Conservation (phyloP, 1,140 invertebrate genomes). For the Bicyclus anynana region DNA sequence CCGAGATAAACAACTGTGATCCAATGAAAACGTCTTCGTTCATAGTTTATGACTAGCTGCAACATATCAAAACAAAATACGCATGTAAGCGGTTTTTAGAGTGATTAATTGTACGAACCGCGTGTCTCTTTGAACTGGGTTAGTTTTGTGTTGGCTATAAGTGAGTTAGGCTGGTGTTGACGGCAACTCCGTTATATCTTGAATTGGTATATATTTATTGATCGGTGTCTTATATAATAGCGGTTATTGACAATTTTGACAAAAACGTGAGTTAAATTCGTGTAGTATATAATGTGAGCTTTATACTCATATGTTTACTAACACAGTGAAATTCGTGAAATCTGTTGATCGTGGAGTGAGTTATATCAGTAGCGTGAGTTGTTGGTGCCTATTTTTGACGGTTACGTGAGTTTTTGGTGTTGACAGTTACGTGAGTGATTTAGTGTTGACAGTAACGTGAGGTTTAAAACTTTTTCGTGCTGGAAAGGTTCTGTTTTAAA, state of each 20-base stretch:
- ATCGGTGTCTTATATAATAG: background rate
- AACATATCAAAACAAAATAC: constrained; percentile 48
- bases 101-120: constrained; percentile 24
- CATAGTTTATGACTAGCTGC: constrained; percentile 48
- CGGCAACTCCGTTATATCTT: constrained; percentile 6
- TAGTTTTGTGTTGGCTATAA: background rate
- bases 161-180: background rate
- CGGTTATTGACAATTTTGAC: background rate
- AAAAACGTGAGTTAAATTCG: background rate
- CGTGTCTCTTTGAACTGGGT: background rate
- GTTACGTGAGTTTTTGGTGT: background rate
- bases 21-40: constrained; percentile 43
- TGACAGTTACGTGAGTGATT: background rate
- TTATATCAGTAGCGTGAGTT: background rate
- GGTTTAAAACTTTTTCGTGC: background rate
- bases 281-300: background rate
- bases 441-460: background rate
- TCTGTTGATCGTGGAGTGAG: background rate
- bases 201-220: background rate
- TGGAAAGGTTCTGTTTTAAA: constrained; percentile 1
- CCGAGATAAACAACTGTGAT: constrained; percentile 29
- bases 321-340: too few relatives aligned
- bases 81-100: constrained; percentile 28
- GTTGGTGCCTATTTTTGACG: background rate
- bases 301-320: background rate